These are phyloP conservation scores for Cephonodes hylas DNA, from an alignment of 2,888 invertebrate species.

Conservation along the genomic window DNA sequence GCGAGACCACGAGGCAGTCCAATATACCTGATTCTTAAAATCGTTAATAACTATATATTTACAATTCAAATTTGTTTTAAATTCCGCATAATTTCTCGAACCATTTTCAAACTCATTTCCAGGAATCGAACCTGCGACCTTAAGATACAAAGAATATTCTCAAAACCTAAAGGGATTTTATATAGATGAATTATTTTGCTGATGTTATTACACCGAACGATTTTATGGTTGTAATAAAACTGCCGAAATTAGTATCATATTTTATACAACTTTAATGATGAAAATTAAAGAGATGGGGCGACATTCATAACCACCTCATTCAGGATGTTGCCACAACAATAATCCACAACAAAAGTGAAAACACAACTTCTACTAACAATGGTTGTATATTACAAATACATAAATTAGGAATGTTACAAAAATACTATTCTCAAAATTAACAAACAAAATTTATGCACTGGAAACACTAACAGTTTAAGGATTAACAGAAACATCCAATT, in stretches of 20 bases:
- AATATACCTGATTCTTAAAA: too few relatives aligned
- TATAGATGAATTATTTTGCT: too few relatives aligned
- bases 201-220: too few relatives aligned
- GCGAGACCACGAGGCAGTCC: too few relatives aligned
- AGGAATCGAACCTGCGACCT: too few relatives aligned
- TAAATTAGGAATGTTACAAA: background rate
- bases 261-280: slow-evolving; percentile 56
- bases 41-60: too few relatives aligned
- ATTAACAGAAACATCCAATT: background rate
- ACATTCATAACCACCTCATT: background rate
- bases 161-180: too few relatives aligned
- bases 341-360: background rate
- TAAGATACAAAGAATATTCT: too few relatives aligned
- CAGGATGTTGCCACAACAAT: background rate
- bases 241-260: slow-evolving; percentile 37
- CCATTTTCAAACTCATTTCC: too few relatives aligned
- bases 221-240: slow-evolving; percentile 39
- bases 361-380: slow-evolving; percentile 1
- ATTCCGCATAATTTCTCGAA: too few relatives aligned
- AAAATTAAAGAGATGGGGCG: slow-evolving; percentile 32
- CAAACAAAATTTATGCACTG: background rate
- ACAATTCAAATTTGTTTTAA: too few relatives aligned
- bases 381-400: background rate
- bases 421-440: background rate
- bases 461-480: background rate